phyloP scores from a whole-genome alignment of 2,113 vertebrate species.

The Dicrurus megarhynchus region DNA sequence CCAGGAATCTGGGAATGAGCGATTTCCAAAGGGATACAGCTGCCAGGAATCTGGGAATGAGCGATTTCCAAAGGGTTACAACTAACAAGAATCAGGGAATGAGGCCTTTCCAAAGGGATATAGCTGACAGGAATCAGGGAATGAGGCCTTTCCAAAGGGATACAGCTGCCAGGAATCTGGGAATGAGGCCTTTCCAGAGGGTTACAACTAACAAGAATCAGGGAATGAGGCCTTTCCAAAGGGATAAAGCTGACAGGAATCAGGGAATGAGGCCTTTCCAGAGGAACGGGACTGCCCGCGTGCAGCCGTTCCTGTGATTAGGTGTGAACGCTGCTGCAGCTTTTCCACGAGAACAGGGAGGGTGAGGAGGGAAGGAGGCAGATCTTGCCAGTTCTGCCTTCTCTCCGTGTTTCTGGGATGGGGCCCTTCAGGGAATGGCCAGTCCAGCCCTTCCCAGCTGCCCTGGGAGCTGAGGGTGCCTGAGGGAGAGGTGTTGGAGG shows the following conservation, averaged over 20 bases:
- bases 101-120: not conserved
- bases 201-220: too few relatives aligned
- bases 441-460: fast-evolving
- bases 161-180: not conserved
- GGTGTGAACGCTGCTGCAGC: not conserved
- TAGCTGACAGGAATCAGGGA: not conserved
- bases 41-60: not conserved
- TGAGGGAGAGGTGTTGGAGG: not conserved
- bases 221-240: not conserved
- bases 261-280: not conserved
- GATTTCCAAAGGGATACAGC: not conserved
- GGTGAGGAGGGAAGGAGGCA: not conserved
- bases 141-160: not conserved
- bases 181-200: not conserved
- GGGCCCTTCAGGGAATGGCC: not conserved
- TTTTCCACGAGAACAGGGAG: not conserved
- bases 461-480: not conserved
- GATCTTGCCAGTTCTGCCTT: not conserved
- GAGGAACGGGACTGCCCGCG: not conserved
- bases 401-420: not conserved
- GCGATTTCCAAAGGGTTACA: not conserved
- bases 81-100: not conserved
- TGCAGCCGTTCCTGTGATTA: not conserved
- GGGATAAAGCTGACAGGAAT: not conserved
- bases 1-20: not conserved